These are phyloP conservation scores for Alectoris magna DNA, from an alignment of 2,797 vertebrate species.

Conservation along the genomic window DNA sequence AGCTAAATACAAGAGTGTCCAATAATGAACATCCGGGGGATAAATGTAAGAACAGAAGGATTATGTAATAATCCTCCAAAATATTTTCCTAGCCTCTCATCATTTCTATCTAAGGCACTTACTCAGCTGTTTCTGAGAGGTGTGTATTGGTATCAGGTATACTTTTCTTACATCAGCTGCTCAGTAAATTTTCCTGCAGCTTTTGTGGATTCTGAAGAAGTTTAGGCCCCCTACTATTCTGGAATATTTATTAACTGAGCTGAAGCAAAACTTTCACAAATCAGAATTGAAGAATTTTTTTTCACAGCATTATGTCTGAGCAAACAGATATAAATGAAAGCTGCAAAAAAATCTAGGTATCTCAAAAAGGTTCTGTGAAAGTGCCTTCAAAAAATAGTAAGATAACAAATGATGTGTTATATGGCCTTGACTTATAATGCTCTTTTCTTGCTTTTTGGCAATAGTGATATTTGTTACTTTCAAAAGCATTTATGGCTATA, in stretches of 20 bases:
- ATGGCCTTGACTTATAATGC: not conserved
- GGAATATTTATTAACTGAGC: not conserved
- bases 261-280: not conserved
- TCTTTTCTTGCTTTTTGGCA: not conserved
- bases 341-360: not conserved
- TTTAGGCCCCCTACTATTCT: not conserved
- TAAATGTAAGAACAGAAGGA: not conserved
- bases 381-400: not conserved
- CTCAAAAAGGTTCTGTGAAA: not conserved
- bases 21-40: not conserved
- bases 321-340: not conserved
- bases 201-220: not conserved
- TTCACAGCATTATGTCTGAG: not conserved
- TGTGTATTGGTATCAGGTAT: not conserved
- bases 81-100: not conserved
- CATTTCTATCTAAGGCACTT: not conserved
- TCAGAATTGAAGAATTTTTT: too few species aligned
- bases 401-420: not conserved
- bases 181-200: not conserved
- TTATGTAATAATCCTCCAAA: not conserved
- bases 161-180: not conserved
- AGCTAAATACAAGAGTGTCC: not conserved
- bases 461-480: not conserved
- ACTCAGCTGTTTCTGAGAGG: not conserved
- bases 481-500: rapidly evolving